A percentile compares a stretch with the other conserved stretches of the same genome.
Evolutionary conservation across 2,113 vertebrate species (phyloP).

Genomic region (Gasterosteus aculeatus): DNA sequence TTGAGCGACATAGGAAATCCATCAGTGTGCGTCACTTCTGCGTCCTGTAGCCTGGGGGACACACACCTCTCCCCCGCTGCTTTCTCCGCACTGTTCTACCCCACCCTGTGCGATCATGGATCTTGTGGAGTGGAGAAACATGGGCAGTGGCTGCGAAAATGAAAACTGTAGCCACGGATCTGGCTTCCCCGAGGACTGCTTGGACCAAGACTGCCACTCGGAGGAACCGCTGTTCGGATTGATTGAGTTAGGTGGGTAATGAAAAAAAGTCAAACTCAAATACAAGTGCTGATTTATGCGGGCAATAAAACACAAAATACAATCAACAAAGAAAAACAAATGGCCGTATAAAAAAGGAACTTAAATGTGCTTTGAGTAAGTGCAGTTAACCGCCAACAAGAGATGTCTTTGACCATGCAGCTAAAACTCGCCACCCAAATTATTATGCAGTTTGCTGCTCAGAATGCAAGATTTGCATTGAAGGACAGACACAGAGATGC

Average conservation of each 20-base stretch:
- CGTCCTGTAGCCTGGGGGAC: slow-evolving; percentile 42
- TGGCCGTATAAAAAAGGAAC: background rate
- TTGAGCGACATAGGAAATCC: slow-evolving; percentile 68
- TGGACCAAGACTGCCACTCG: slow-evolving; percentile 42
- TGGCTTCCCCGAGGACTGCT: slow-evolving; percentile 41
- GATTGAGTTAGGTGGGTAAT: slow-evolving; percentile 66
- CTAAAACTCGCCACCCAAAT: too few relatives aligned
- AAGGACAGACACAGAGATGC: too few relatives aligned
- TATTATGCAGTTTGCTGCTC: too few relatives aligned
- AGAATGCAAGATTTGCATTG: background rate
- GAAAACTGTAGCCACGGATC: slow-evolving; percentile 41
- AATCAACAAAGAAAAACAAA: background rate
- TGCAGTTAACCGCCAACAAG: background rate
- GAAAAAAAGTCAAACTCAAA: background rate
- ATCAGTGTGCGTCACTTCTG: slow-evolving; percentile 61
- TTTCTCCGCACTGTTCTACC: background rate
- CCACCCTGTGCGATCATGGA: slow-evolving; percentile 42
- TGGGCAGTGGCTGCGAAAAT: slow-evolving; percentile 52
- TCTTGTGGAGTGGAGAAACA: slow-evolving; percentile 26
- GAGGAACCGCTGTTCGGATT: slow-evolving; percentile 63
- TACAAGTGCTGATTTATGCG: background rate
- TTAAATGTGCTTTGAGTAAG: background rate
- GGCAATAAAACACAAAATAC: background rate
- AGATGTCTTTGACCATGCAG: too few relatives aligned
- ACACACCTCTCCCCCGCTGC: slow-evolving; percentile 18